Conservation (phyloP, 2,888 invertebrate species). For the Timema cristinae region DNA sequence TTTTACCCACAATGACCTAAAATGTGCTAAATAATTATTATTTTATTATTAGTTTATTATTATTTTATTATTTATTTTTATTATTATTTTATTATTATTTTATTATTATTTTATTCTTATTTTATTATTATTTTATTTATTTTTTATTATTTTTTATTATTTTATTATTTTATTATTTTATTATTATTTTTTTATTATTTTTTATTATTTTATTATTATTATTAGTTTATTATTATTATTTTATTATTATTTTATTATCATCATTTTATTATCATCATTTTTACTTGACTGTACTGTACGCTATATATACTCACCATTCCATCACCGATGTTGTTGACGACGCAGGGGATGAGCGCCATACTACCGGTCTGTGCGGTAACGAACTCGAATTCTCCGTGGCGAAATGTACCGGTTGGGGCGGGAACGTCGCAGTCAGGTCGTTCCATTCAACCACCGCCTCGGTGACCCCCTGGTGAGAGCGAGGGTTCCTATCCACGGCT, state of each 20-base stretch:
- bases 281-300: neutral
- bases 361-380: slow-evolving; percentile 82
- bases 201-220: neutral
- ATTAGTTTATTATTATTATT: no score
- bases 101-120: neutral
- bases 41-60: neutral
- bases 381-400: slow-evolving; percentile 75
- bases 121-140: neutral
- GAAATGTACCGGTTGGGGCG: slow-evolving; percentile 46
- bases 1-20: neutral
- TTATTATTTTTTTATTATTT: slow-evolving; percentile 1
- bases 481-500: slow-evolving; percentile 8
- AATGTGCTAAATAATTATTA: neutral
- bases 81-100: neutral
- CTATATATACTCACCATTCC: slow-evolving; percentile 68
- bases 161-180: neutral
- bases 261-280: no score
- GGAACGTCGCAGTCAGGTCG: slow-evolving; percentile 17
- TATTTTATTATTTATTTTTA: slow-evolving; percentile 11
- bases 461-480: slow-evolving; percentile 11
- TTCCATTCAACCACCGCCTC: slow-evolving; percentile 22
- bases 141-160: neutral
- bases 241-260: no score
- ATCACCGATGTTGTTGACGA: slow-evolving; percentile 80
- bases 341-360: slow-evolving; percentile 76